Conservation (phyloP, 2,888 invertebrate species). For the Danaus chrysippus region DNA sequence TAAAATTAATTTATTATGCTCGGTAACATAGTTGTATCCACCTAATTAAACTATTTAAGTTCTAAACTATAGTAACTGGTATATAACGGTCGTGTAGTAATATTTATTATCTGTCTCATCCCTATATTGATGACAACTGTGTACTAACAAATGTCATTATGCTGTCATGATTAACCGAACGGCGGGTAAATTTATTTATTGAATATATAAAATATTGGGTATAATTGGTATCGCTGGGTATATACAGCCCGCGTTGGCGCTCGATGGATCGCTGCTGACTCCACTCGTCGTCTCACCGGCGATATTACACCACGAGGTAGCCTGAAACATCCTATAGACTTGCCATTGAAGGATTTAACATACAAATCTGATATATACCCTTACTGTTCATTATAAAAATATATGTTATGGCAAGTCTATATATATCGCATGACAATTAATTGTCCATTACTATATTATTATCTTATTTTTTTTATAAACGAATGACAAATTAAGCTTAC, state of each 20-base stretch:
- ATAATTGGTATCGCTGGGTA: slow-evolving; percentile 29
- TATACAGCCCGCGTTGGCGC: slow-evolving; percentile 53
- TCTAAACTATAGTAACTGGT: no score
- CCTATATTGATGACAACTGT: no score
- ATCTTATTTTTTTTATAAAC: background rate
- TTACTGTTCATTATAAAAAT: no score
- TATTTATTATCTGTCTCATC: no score
- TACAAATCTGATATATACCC: no score
- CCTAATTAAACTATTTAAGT: no score
- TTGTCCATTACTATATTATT: background rate
- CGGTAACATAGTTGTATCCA: no score
- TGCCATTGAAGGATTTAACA: slow-evolving; percentile 5
- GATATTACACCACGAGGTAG: slow-evolving; percentile 61
- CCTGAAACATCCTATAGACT: slow-evolving; percentile 11
- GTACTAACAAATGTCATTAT: no score
- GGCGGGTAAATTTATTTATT: slow-evolving; percentile 10
- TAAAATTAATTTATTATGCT: no score
- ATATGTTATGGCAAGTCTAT: background rate
- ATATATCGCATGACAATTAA: background rate
- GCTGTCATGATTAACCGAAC: no score
- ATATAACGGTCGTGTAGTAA: no score
- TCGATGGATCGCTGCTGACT: slow-evolving; percentile 59
- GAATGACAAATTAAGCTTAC: background rate
- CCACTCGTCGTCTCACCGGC: slow-evolving; percentile 61
- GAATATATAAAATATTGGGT: slow-evolving; percentile 26